Conservation (phyloP, 2,888 invertebrate species). For the Palloptera scutellata region DNA sequence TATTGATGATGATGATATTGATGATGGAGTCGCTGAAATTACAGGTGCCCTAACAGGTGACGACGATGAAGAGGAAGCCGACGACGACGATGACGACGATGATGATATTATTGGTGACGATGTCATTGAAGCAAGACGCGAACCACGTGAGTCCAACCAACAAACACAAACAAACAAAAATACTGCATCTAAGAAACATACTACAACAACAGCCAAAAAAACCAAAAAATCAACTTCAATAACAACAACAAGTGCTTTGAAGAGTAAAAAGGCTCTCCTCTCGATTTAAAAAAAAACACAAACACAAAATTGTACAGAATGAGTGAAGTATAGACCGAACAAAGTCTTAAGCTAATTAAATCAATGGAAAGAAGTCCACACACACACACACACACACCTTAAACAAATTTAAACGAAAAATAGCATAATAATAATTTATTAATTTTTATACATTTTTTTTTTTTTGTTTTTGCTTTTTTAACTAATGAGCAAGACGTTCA, state of each 20-base stretch:
- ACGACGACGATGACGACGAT: conserved; percentile 71
- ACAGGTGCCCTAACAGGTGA: conserved; percentile 74
- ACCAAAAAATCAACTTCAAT: conserved; percentile 54
- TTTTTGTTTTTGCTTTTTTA: conserved; percentile 1
- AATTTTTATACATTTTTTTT: too few species aligned
- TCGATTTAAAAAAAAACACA: conserved; percentile 47
- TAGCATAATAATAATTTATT: conserved; percentile 43
- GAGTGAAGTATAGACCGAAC: too few species aligned
- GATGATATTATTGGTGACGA: conserved; percentile 72
- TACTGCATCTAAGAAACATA: conserved; percentile 52
- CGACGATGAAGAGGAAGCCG: conserved; percentile 71
- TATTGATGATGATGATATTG: conserved; percentile 61
- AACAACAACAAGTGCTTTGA: conserved; percentile 56
- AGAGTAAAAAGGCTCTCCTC: conserved; percentile 58
- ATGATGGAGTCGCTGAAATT: conserved; percentile 71
- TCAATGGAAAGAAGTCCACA: conserved; percentile 25
- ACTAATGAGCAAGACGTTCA: not conserved
- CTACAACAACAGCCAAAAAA: conserved; percentile 45
- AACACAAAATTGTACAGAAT: conserved; percentile 11
- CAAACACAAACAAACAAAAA: conserved; percentile 46
- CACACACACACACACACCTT: conserved; percentile 30
- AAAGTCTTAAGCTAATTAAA: too few species aligned
- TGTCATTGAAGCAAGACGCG: conserved; percentile 72
- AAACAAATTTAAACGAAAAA: conserved; percentile 34
- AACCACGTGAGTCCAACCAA: conserved; percentile 88